Evolutionary conservation across 1,140 invertebrate species (phyloP), one percentile per base, ranked within the genome.

Genomic region (Neuroterus valhalla): DNA sequence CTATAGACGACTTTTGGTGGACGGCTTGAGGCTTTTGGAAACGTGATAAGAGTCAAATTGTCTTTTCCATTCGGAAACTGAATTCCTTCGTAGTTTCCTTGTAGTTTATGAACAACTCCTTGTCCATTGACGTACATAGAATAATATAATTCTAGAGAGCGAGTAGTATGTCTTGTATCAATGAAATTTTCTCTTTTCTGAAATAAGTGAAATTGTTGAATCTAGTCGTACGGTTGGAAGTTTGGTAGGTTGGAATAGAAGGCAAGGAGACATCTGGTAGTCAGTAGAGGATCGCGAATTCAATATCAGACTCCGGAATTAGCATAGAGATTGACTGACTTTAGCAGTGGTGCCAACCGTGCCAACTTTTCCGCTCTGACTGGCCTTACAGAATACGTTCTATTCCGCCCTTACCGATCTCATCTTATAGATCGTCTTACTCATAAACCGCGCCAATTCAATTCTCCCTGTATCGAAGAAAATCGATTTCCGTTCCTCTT

Each of bases 251-350:
- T 14, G 26, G n/a, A n/a, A n/a, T n/a, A n/a, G n/a, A n/a, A n/a
- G n/a, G n/a, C n/a, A 26, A 12, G 48, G 68, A 72, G 74, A 75
- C 76, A 80, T 80, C 76, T 78, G 78, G 75, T 79, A 79, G 78
- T 77, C 74, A 75, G 62, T 70, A 31, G 67, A 76, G 68, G 73
- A 83, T 81, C 74, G 73, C 78, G 75, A 80, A 84, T 84, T 82
- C 82, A 84, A 84, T 84, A 82, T 84, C 79, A 75, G 78, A 78
- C 78, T 81, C 79, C 17, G 31, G 66, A 71, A 84, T 84, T 84
- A 84, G 79, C 82, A 84, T 84, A 84, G 81, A 84, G 78, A 84
- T 84, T 79, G 82, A 84, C 77, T 79, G 10, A 38, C 31, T 8
- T 8, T 8, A 38, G 50, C 68, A 72, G 19, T 69, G 43, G 66